Evolutionary conservation across 2,888 invertebrate species (phyloP).

Genomic region (Andrena fulva): DNA sequence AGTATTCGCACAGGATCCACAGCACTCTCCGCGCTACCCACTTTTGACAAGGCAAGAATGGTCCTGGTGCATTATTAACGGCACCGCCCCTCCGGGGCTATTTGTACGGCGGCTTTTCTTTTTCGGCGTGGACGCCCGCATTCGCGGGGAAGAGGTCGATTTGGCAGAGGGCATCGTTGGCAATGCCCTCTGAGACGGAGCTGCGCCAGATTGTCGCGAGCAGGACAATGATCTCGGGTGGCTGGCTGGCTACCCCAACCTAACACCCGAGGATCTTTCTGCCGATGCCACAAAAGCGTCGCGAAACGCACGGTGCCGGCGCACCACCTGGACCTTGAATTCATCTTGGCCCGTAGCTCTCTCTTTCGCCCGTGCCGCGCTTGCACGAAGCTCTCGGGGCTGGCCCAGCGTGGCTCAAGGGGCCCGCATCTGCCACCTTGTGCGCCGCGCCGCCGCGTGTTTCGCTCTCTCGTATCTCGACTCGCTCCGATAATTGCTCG

Average conservation of each 20-base stretch:
- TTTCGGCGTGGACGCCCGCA: conserved; percentile 42
- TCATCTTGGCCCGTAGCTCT: conserved; percentile 58
- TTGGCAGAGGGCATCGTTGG: conserved; percentile 66
- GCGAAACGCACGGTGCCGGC: conserved; percentile 42
- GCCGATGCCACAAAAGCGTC: conserved; percentile 64
- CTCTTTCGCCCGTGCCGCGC: conserved; percentile 33
- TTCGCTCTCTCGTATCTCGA: conserved; percentile 50
- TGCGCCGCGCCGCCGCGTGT: conserved; percentile 49
- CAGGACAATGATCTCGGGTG: conserved; percentile 71
- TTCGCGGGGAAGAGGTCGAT: conserved; percentile 65
- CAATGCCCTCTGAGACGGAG: conserved; percentile 45
- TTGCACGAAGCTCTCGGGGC: conserved; percentile 18
- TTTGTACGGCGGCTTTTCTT: conserved; percentile 57
- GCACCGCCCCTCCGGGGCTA: conserved; percentile 13
- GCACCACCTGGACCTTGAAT: conserved; percentile 67
- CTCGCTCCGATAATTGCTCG: conserved; percentile 65
- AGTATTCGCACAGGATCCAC: no score
- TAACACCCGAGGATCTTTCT: conserved; percentile 53
- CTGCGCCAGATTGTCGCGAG: conserved; percentile 68
- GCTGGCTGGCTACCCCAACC: conserved; percentile 51
- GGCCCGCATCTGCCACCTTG: conserved; percentile 72
- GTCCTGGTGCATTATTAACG: conserved; percentile 35
- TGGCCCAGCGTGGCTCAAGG: conserved; percentile 43
- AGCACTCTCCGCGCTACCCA: not conserved
- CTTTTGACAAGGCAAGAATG: not conserved